These are phyloP conservation scores for Prunella strophiata DNA, from an alignment of 2,797 vertebrate species.

Conservation along the genomic window DNA sequence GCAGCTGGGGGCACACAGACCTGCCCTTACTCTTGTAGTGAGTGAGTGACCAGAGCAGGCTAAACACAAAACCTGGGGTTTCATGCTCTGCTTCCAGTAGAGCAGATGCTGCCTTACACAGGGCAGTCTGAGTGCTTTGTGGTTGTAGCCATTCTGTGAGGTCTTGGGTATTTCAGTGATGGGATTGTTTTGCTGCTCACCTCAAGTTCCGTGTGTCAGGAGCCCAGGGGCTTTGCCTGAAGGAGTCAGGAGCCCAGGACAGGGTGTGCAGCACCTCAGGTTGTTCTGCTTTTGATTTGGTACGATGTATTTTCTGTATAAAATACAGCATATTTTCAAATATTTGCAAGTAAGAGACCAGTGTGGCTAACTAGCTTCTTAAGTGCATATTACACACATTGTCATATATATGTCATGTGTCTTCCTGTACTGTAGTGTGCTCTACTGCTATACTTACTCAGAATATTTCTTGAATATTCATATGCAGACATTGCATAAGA, in stretches of 20 bases:
- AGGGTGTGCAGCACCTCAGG: rapidly evolving
- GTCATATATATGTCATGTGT: not conserved
- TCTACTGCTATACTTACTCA: not conserved
- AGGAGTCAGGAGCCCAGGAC: not conserved
- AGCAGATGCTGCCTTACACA: not conserved
- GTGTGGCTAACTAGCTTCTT: not conserved
- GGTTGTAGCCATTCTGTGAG: rapidly evolving
- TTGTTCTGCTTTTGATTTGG: not conserved
- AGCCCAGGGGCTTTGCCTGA: not conserved
- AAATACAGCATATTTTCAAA: not conserved
- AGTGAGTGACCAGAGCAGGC: not conserved
- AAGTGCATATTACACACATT: rapidly evolving
- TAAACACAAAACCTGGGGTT: not conserved
- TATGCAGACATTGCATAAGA: not conserved
- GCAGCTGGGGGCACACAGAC: not conserved
- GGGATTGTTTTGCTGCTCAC: not conserved
- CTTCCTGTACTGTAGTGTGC: not conserved
- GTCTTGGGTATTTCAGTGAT: rapidly evolving
- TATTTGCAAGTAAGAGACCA: not conserved
- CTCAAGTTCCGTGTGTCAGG: rapidly evolving
- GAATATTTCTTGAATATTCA: not conserved
- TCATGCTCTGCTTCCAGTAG: rapidly evolving
- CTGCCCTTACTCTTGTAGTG: not conserved
- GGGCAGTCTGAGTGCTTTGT: not conserved
- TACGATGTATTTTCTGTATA: rapidly evolving